Evolutionary conservation across 2,797 vertebrate genomes (phyloP).

Genomic region (Caiman crocodilus): DNA sequence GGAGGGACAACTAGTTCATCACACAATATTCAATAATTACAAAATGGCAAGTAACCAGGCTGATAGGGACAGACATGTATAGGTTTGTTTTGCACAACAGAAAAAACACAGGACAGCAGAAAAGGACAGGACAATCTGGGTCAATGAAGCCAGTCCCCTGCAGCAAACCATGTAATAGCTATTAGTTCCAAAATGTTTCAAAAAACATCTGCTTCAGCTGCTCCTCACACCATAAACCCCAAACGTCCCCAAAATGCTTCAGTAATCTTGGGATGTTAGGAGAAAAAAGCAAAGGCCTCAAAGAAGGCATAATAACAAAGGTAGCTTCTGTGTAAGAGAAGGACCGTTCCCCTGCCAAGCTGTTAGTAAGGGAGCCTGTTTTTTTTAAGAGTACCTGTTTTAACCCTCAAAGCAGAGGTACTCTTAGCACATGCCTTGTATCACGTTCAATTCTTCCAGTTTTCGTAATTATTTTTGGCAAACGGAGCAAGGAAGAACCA

Average conservation of each 20-base stretch:
- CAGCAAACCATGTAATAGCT: no score
- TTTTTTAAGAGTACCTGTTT: background rate
- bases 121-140: no score
- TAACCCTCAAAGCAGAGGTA: background rate
- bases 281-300: no score
- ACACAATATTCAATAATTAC: rapidly evolving
- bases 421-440: background rate
- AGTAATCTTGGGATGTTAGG: no score
- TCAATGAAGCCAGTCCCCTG: no score
- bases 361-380: background rate
- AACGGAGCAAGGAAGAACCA: background rate
- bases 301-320: no score
- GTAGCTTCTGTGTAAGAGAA: background rate
- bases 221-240: no score
- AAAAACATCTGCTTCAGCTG: no score
- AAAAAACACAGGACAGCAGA: no score
- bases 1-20: background rate
- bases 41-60: background rate
- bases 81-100: no score
- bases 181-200: no score
- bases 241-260: no score
- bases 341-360: background rate
- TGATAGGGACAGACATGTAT: background rate
- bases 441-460: background rate
- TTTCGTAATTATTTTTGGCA: background rate